Conservation (phyloP, 2,113 vertebrate species). For the Lamprotornis superbus region DNA sequence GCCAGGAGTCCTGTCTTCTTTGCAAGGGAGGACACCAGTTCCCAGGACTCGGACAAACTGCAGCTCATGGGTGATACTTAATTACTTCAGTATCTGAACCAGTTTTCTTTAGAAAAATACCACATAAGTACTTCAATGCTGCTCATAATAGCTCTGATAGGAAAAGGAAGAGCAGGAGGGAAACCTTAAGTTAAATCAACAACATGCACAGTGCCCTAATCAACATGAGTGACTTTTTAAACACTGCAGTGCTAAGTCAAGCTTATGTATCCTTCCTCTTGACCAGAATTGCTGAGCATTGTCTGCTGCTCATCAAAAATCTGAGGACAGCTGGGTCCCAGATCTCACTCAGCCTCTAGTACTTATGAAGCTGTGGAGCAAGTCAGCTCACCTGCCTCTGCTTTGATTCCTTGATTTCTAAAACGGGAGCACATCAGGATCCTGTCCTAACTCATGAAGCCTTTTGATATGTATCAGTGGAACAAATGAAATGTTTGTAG, state of each 20-base stretch:
- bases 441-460: background rate
- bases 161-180: background rate
- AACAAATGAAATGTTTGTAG: background rate
- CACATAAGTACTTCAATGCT: slow-evolving; percentile 25
- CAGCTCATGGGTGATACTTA: background rate
- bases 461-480: background rate
- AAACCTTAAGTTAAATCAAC: slow-evolving; percentile 50
- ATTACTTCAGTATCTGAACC: background rate
- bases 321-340: background rate
- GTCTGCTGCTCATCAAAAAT: background rate
- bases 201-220: background rate
- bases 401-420: background rate
- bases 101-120: slow-evolving; percentile 21
- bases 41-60: background rate
- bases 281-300: background rate
- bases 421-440: background rate
- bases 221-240: background rate
- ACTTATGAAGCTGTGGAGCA: background rate
- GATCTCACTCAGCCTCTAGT: background rate
- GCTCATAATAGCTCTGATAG: background rate
- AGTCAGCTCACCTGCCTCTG: background rate
- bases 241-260: background rate
- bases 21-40: accelerated
- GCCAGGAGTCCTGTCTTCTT: background rate
- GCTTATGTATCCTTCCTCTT: background rate